Base-by-base conservation (phyloP, 2,113 vertebrate genomes). In the Melanotaenia duboulayi region DNA sequence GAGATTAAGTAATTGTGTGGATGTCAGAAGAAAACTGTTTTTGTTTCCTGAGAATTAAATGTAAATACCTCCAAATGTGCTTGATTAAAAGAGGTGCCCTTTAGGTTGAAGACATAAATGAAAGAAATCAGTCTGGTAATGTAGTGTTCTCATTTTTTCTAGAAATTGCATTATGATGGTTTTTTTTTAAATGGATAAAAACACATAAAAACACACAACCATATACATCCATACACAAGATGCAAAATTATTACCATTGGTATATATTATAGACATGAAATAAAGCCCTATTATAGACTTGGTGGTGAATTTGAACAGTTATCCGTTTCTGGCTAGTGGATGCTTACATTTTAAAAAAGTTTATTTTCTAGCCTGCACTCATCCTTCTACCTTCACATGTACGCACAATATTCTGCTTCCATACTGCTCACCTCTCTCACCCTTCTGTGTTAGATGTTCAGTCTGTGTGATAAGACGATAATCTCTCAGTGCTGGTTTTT, bases 381-480 rank as follows among this genome's bases (percentile, higher is more conserved):
- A 20, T 19, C 0, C 54, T 23, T 39, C 58, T 14, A 42, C 35
- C 7, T 49, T 56, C 54, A 55, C 59, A 59, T 66, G 56, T 23
- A 65, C 9, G 35, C 32, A 25, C 20, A 58, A 56, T 78, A 50
- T 78, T 80, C 67, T 50, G 42, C 51, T 74, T 83, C 54, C 42
- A 49, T 40, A 74, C 73, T 70, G 66, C 68, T 86, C 78, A 70
- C 78, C 80, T 67, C 52, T 76, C 25, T 82, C 57, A 74, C 84
- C 83, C 71, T 86, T 78, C 64, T 86, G 74, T 88, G 72, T 84
- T 85, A 79, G 76, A 71, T 50, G 39, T 57, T 58, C 87, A 74
- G 80, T 75, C 73, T 87, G 62, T 70, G 68, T 84, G 81, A 92
- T 87, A 73, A 81, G 73, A 89, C 83, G 82, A 90, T 91, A 74